Conservation (phyloP, 2,113 vertebrate species). For the Crypturellus undulatus region DNA sequence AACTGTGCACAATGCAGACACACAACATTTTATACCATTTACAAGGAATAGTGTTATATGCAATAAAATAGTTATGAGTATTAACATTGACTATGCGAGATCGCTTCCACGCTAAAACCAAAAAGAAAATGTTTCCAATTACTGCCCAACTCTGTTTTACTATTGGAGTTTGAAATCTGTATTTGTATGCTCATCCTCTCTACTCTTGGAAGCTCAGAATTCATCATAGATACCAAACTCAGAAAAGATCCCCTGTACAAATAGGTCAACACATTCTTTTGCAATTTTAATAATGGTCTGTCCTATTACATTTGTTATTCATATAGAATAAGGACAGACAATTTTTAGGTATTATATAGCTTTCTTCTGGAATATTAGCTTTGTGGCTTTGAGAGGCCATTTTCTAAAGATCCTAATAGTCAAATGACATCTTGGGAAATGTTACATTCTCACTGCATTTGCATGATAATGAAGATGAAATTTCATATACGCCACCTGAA, state of each 20-base stretch:
- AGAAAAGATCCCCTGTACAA: slow-evolving; percentile 40
- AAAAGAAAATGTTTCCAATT: slow-evolving; percentile 21
- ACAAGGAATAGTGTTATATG: not conserved
- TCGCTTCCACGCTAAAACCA: not conserved
- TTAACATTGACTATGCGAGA: not conserved
- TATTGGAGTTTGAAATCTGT: slow-evolving; percentile 50
- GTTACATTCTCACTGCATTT: slow-evolving; percentile 55
- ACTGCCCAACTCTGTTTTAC: not conserved
- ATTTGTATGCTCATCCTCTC: slow-evolving; percentile 28
- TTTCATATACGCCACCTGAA: slow-evolving; percentile 61
- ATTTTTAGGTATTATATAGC: slow-evolving; percentile 69
- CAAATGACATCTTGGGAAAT: slow-evolving; percentile 75
- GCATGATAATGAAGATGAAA: slow-evolving; percentile 73
- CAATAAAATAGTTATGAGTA: not conserved
- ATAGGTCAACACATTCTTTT: slow-evolving; percentile 62
- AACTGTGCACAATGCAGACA: not conserved
- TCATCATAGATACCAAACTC: slow-evolving; percentile 34
- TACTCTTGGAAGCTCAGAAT: slow-evolving; percentile 18
- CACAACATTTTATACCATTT: not conserved
- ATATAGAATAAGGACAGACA: slow-evolving; percentile 62
- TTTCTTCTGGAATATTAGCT: slow-evolving; percentile 67
- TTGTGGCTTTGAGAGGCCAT: slow-evolving; percentile 72
- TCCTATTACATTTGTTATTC: slow-evolving; percentile 68
- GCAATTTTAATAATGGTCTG: slow-evolving; percentile 58
- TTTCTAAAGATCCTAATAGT: slow-evolving; percentile 75